Evolutionary conservation across 92 coral and sea anemone genomes (phyloP), one percentile per base, ranked within the genome.

Genomic region (Meandrina meandrites): DNA sequence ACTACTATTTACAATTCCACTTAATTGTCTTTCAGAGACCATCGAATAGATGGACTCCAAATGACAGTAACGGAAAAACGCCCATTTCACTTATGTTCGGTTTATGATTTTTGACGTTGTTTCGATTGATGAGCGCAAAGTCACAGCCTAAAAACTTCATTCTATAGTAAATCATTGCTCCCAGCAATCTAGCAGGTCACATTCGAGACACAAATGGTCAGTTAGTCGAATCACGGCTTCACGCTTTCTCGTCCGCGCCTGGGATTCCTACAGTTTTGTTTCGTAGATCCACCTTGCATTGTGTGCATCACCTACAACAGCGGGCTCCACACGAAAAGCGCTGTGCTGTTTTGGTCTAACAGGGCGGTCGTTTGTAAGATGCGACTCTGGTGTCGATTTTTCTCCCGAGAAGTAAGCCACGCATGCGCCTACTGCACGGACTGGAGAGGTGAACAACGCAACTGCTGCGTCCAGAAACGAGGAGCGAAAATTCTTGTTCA

Each of bases 401-500:
- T 57, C 80, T 32, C 30, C 81, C 24, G 22, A 12, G 24, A 84
- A 4, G 72, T 75, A 84, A 48, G 54, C 42, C 57, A 37, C 30
- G 28, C 87, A 84, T 0, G 56, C 28, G 48, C 56, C 70, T 31
- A 73, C 27, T 10, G 71, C 87, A 27, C 30, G 87, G 28, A 75
- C 22, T 5, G 87, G 87, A 73, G 24, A 72, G 15, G n/a, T 58
- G 28, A 54, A 74, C 34, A 84, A 18, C 3, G 42, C 57, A 22
- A 37, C 71, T 10, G 70, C 4, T 10, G 73, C 66, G 28, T 85
- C 76, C 76, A 86, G 57, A 66, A 88, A 82, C 36, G 89, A 91
- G 53, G 27, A 66, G 9, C 93, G 88, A 76, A 94, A 94, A 27
- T 86, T 86, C 10, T 74, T 86, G 56, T 92, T 94, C 30, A 94